Evolutionary conservation across 2,888 invertebrate genomes (phyloP), one percentile per base, ranked within the genome.

Genomic region (Gari tellinella): DNA sequence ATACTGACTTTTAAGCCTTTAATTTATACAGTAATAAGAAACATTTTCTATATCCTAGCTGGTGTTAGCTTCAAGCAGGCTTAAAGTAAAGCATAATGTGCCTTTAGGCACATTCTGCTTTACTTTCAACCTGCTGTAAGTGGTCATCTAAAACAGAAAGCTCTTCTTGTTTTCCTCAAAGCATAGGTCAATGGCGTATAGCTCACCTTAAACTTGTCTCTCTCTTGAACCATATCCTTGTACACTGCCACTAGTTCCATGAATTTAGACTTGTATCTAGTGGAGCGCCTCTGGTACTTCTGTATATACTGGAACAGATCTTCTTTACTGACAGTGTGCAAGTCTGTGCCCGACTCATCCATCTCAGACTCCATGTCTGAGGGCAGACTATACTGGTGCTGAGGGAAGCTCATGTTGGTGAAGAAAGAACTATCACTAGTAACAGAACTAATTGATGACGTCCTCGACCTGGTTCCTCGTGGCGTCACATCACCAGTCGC

Each of bases 281-380:
- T 74, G n/a, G 87, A 84, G 37, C 89, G 70, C 14, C 85, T 75
- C 63, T 89, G 87, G 68, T 85, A 87, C 57, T 86, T 83, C 72
- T 87, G 86, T 40, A 88, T 83, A 46, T 86, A 79, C 41, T 81
- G 82, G 58, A 86, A 89, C 15, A 89, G 76, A 52, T 89, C 88
- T 37, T 89, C 88, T 51, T 89, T 89, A 55, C 81, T 84, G 61
- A 86, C 81, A 5, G 82, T 76, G 53, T 86, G 83, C 1, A 88
- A 70, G 53, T 84, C 83, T 2, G 85, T 80, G 0, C 82, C 73
- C 0, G 60, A 82, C 38, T 89, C 89, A 46, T 89, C 89, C 58
- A 88, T 80, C 58, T 89, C 89, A 55, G 88, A 88, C 69, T 89
- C 89, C 46, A 86, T 82, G 68, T 89, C 89, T 10, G 89, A 89